Base-by-base conservation (phyloP, 2,113 vertebrate genomes). In the Gambusia holbrooki region DNA sequence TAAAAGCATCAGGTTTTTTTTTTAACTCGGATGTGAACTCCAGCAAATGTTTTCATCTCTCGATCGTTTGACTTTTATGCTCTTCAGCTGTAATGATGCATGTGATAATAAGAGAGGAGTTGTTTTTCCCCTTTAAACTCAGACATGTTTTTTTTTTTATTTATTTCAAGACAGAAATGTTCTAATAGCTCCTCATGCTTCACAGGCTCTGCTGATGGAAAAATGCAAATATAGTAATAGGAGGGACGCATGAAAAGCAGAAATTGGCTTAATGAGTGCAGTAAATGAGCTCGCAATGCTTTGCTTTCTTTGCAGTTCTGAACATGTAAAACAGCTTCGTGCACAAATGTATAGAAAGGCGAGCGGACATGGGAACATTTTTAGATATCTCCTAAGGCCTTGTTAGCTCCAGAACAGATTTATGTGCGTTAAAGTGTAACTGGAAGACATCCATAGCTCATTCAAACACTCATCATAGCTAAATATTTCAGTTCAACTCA, bases 331-430 rank as follows among this genome's bases (percentile, higher is more conserved):
- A 74, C 33, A 77, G 73, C 73, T 80, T 84, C 62, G 85, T 63
- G 85, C 74, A 29, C 70, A 85, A 70, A 79, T 85, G 74, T 71
- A 65, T 33, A 62, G 30, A 3, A 62, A 82, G 58, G 69, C 84
- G 75, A 73, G 77, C 60, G 69, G 74, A 80, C 66, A 35, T 32
- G 61, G 65, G 80, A 81, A 76, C 62, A 15, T 72, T 84, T 87
- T 88, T 35, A 33, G 74, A 85, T 35, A 84, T 87, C 84, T 88
- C 89, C 80, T 80, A 91, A 89, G 88, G 87, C 82, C 88, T 92
- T 84, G 87, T 92, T 93, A 90, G 74, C 63, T 73, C 13, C 79
- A n/a, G 71, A 77, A 87, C 72, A 84, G 84, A 78, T 84, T 83
- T 79, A 77, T 71, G 76, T 17, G 78, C 84, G 45, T 25, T n/a